phyloP scores from a whole-genome alignment of 2,888 invertebrate genomes.

The Himalopsyche kuldschensis region DNA sequence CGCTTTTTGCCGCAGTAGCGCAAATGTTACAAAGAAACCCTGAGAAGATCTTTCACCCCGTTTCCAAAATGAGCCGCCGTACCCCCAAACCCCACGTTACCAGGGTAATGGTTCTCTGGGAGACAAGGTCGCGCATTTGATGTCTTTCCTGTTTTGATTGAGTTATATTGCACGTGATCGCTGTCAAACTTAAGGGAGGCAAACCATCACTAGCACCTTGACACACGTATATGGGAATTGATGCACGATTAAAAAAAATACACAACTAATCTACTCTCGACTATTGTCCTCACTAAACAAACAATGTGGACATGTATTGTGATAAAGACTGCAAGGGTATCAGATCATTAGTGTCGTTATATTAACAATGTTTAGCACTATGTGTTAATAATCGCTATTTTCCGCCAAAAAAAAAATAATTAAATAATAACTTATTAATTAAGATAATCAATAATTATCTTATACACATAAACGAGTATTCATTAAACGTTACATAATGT shows the following conservation, averaged over 20 bases:
- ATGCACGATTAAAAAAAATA: too few species aligned
- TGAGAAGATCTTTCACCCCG: not conserved
- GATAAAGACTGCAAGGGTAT: too few species aligned
- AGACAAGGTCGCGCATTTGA: constrained; percentile 9
- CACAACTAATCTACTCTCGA: too few species aligned
- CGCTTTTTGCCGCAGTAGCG: not conserved
- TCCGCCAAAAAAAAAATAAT: too few species aligned
- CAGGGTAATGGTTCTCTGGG: constrained; percentile 16
- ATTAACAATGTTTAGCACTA: too few species aligned
- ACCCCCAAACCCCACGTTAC: not conserved
- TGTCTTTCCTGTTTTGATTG: not conserved
- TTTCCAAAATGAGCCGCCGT: not conserved
- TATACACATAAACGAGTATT: not conserved
- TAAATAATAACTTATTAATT: too few species aligned
- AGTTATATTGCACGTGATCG: not conserved
- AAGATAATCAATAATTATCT: not conserved
- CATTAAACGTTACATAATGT: not conserved
- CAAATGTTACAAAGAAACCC: not conserved
- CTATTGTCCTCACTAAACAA: too few species aligned
- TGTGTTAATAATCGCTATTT: too few species aligned
- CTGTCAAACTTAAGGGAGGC: not conserved
- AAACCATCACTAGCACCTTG: not conserved
- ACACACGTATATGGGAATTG: too few species aligned
- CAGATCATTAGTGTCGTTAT: too few species aligned
- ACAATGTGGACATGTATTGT: too few species aligned